Evolutionary conservation across 2,113 vertebrate species (phyloP).

Genomic region (Phoenicopterus ruber): DNA sequence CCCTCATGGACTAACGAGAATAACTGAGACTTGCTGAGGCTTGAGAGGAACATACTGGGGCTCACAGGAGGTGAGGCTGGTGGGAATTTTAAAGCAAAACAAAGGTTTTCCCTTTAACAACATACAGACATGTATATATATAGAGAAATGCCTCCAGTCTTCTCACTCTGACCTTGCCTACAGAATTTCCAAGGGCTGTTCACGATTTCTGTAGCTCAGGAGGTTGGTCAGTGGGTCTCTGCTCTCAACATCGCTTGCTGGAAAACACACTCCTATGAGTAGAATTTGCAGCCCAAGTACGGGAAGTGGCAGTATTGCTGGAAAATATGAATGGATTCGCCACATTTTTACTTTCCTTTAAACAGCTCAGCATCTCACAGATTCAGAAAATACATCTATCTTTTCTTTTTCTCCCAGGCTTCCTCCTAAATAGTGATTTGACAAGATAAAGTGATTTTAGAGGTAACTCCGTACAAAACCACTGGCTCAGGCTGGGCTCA

Average conservation of each 20-base stretch:
- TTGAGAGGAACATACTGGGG: neutral
- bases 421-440: neutral
- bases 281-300: neutral
- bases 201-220: neutral
- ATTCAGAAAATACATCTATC: neutral
- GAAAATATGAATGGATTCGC: neutral
- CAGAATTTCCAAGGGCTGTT: neutral
- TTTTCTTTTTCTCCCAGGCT: neutral
- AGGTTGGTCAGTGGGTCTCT: neutral
- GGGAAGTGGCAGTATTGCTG: neutral
- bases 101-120: neutral
- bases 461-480: neutral
- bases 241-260: neutral
- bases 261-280: neutral
- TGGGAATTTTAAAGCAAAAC: neutral
- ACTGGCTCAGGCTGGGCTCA: neutral
- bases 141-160: neutral
- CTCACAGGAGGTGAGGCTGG: neutral
- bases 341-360: neutral
- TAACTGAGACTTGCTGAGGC: neutral
- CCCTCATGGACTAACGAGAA: neutral
- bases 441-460: neutral
- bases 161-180: neutral
- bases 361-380: neutral
- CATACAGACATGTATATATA: neutral